Conservation (phyloP, 2,888 invertebrate species). For the Hydraecia micacea region DNA sequence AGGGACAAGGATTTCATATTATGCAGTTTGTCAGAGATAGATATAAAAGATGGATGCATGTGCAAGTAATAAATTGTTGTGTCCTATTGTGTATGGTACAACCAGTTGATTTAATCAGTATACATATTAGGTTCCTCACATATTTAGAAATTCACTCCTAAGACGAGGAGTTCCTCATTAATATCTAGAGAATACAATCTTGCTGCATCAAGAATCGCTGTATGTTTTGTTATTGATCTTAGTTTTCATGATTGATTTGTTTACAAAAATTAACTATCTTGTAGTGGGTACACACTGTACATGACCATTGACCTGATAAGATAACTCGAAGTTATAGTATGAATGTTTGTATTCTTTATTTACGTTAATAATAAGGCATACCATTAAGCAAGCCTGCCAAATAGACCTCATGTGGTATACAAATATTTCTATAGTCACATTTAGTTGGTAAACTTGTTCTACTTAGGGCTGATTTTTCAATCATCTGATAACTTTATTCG, state of each 20-base stretch:
- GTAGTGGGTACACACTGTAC: conserved; percentile 12
- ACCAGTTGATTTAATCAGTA: neutral
- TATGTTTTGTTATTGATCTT: neutral
- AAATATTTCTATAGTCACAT: neutral
- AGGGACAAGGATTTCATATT: neutral
- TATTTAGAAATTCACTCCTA: neutral
- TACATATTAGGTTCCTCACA: neutral
- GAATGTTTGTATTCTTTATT: neutral
- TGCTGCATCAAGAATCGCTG: neutral
- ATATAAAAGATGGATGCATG: neutral
- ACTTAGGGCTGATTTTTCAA: too few relatives aligned
- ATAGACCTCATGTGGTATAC: neutral
- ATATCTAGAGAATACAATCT: neutral
- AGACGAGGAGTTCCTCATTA: neutral
- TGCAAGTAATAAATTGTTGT: neutral
- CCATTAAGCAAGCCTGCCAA: neutral
- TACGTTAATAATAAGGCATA: neutral
- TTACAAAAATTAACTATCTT: conserved; percentile 22
- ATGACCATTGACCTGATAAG: conserved; percentile 14
- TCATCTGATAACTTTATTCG: too few relatives aligned
- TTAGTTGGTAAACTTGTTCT: neutral
- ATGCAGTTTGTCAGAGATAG: neutral
- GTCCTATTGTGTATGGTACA: neutral
- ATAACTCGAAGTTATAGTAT: neutral
- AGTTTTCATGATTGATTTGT: neutral